A percentile compares a stretch with the other conserved stretches of the same genome.
phyloP scores from a whole-genome alignment of 2,888 invertebrate species.

The Xylophagus ater region DNA sequence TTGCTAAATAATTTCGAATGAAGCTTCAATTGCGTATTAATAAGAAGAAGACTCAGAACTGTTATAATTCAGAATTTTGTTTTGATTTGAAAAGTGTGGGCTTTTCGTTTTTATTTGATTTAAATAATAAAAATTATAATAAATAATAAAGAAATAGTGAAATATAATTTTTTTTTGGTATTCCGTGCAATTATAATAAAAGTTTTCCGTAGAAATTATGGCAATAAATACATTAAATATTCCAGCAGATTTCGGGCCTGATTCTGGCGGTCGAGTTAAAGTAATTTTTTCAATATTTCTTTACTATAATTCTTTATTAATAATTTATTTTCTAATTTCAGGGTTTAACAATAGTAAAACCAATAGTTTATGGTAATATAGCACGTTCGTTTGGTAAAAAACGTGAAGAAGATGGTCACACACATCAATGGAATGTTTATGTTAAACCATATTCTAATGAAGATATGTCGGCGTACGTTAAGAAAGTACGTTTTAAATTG shows the following conservation, averaged over 20 bases:
- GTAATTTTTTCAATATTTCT: slow-evolving; percentile 18
- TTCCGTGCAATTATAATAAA: too few species aligned
- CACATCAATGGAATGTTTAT: slow-evolving; percentile 98
- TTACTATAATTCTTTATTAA: slow-evolving; percentile 19
- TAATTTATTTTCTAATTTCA: slow-evolving; percentile 19
- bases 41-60: too few species aligned
- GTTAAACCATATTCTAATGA: slow-evolving; percentile 86
- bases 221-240: slow-evolving; percentile 44
- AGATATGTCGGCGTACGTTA: slow-evolving; percentile 88
- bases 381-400: slow-evolving; percentile 94
- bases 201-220: slow-evolving; percentile 6
- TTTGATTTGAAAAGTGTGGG: too few species aligned
- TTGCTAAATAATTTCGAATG: too few species aligned
- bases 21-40: too few species aligned
- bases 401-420: slow-evolving; percentile 94
- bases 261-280: slow-evolving; percentile 48
- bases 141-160: too few species aligned
- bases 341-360: not conserved
- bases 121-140: too few species aligned
- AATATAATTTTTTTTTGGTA: too few species aligned
- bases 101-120: too few species aligned
- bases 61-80: too few species aligned
- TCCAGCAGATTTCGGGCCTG: slow-evolving; percentile 72
- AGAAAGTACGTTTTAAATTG: slow-evolving; percentile 92
- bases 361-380: slow-evolving; percentile 47